Base-by-base conservation (phyloP, 2,797 vertebrate genomes). In the Clarias fuscus region DNA sequence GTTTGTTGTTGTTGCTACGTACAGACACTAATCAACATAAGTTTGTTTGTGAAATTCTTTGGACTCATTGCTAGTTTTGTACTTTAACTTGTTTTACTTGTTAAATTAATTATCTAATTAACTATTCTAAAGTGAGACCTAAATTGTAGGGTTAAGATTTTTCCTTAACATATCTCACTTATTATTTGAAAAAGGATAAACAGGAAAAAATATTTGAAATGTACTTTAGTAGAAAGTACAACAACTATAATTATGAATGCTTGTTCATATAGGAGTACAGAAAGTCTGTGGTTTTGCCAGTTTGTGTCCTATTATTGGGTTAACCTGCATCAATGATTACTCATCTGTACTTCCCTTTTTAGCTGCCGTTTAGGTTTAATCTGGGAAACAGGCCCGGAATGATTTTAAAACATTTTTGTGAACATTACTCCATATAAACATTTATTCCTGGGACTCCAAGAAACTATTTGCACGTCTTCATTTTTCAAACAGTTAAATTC, bases 281-380 rank as follows among this genome's bases (percentile, higher is more conserved):
- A 33, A 79, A 62, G 59, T 79, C 33, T 40, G 59, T n/a, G 22
- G 30, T 24, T 61, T 78, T 62, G 18, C 37, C 18, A 10, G 56
- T 78, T 77, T 62, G 5, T 81, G 33, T 10, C 24, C 18, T 10
- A 43, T 24, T n/a, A 81, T 81, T 81, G 22, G 10, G 22, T 64
- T 17, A 81, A 65, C 2, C 61, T 80, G 59, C 33, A 37, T 64
- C 37, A 65, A 22, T 40, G 59, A 22, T 64, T 79, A 64, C 13
- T 79, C 33, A 79, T 64, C 59, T 64, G 14, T 14, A 79, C 78
- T 80, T 80, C 37, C 17, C 61, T 65, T 65, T 79, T 80, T 65
- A 14, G 77, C 37, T 15, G 65, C 0, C 15, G 4, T 64, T 81
- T 80, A 43, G 37, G 18, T 43, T 43, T 43, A 64, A 81, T 64